These are phyloP conservation scores for Leptobrachium ailaonicum DNA, from an alignment of 2,113 vertebrate genomes.

Conservation along the genomic window DNA sequence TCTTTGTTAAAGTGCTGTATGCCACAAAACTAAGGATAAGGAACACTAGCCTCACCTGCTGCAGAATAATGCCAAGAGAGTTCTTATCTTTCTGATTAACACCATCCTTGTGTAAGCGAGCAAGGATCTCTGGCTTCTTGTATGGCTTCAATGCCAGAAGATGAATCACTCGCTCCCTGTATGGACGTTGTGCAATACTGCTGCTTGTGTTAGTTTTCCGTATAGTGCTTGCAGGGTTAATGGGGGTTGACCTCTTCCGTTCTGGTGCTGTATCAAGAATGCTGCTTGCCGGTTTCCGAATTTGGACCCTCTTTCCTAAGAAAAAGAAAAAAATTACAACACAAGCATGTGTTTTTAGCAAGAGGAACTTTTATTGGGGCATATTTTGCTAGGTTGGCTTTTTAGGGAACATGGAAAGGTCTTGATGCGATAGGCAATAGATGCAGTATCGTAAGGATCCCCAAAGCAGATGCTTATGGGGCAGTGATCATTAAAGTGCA, in stretches of 20 bases:
- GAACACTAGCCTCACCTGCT: constrained; percentile 65
- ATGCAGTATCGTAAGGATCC: too few species aligned
- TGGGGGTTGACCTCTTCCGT: constrained; percentile 82
- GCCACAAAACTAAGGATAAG: too few species aligned
- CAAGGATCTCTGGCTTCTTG: constrained; percentile 90
- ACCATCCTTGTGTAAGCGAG: constrained; percentile 83
- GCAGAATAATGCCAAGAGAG: constrained; percentile 67
- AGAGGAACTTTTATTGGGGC: too few species aligned
- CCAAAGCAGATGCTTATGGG: too few species aligned
- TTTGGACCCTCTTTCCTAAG: constrained; percentile 79
- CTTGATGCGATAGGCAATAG: too few species aligned
- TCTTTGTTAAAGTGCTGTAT: too few species aligned
- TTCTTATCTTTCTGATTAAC: constrained; percentile 84
- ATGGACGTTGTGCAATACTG: constrained; percentile 76
- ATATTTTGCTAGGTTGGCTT: too few species aligned
- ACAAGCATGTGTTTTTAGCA: background rate
- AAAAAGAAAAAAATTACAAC: constrained; percentile 7
- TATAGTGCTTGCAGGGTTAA: constrained; percentile 82
- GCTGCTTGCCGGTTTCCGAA: constrained; percentile 76
- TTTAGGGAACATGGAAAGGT: too few species aligned
- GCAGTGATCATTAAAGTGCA: too few species aligned
- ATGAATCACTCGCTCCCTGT: constrained; percentile 86
- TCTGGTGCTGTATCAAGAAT: constrained; percentile 74
- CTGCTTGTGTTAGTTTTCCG: constrained; percentile 73
- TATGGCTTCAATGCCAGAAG: constrained; percentile 83